Conservation (phyloP, 2,888 invertebrate species). For the Hanleya hanleyi region DNA sequence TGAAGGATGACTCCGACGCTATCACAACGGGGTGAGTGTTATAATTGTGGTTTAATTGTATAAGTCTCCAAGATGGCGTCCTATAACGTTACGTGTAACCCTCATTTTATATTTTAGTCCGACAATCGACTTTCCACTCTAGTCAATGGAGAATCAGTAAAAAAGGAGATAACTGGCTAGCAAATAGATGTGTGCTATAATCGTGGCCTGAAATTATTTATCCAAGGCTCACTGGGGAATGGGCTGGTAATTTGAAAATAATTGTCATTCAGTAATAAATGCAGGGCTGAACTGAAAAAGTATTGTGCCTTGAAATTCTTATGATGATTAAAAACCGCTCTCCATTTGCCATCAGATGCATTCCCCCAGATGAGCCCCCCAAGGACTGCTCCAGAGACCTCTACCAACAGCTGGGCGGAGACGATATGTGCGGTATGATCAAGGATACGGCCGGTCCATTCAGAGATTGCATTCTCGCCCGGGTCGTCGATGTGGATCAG, state of each 20-base stretch:
- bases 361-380: neutral
- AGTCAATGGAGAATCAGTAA: no score
- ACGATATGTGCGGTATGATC: slow-evolving; percentile 22
- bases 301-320: no score
- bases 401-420: neutral
- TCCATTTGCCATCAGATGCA: slow-evolving; percentile 1
- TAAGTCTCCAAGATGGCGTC: neutral
- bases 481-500: slow-evolving; percentile 31
- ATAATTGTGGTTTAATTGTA: neutral
- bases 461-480: slow-evolving; percentile 41
- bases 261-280: no score
- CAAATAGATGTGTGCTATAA: no score
- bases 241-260: no score
- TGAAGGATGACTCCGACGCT: slow-evolving; percentile 43
- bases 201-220: no score
- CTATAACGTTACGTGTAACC: no score
- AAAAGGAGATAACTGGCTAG: no score
- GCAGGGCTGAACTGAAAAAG: no score
- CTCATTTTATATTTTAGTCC: no score
- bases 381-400: neutral
- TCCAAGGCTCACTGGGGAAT: no score
- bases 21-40: neutral
- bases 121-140: no score
- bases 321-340: neutral
- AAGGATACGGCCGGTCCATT: slow-evolving; percentile 44